Conservation (phyloP, 2,113 vertebrate species). For the Nothobranchius furzeri region DNA sequence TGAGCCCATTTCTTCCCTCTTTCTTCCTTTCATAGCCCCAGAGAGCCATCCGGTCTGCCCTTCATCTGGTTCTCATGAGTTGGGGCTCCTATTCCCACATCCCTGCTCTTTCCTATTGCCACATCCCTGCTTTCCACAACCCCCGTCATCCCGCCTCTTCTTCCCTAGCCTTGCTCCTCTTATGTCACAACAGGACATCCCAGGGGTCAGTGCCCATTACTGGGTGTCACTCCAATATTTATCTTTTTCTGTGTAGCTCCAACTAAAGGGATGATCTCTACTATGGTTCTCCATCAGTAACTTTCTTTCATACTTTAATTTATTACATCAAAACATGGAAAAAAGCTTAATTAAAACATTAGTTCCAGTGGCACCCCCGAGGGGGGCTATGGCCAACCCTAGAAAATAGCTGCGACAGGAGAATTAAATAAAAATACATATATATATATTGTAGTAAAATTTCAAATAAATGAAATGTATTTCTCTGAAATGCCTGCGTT, state of each 20-base stretch:
- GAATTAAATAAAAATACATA: too few species aligned
- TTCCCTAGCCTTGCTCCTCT: conserved; percentile 51
- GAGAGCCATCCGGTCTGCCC: conserved; percentile 64
- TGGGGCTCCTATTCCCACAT: conserved; percentile 36
- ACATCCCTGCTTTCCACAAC: conserved; percentile 15
- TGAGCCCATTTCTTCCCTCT: conserved; percentile 58
- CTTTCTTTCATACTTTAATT: too few species aligned
- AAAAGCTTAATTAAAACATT: too few species aligned
- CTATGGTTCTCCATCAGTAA: too few species aligned
- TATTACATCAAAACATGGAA: too few species aligned
- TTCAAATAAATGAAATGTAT: too few species aligned
- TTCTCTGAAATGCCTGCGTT: too few species aligned
- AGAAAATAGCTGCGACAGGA: too few species aligned
- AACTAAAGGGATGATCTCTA: background rate
- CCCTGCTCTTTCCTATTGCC: conserved; percentile 32
- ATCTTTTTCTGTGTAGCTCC: conserved; percentile 14
- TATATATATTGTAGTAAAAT: too few species aligned
- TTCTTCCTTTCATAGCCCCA: conserved; percentile 60
- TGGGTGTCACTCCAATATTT: conserved; percentile 32
- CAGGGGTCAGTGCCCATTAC: conserved; percentile 55
- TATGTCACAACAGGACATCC: conserved; percentile 59
- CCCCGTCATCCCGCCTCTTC: conserved; percentile 1
- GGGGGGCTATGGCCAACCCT: too few species aligned
- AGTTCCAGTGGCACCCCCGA: too few species aligned
- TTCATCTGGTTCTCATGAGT: conserved; percentile 79